phyloP scores from a whole-genome alignment of 2,888 invertebrate genomes.

The Drosophila gaucha region DNA sequence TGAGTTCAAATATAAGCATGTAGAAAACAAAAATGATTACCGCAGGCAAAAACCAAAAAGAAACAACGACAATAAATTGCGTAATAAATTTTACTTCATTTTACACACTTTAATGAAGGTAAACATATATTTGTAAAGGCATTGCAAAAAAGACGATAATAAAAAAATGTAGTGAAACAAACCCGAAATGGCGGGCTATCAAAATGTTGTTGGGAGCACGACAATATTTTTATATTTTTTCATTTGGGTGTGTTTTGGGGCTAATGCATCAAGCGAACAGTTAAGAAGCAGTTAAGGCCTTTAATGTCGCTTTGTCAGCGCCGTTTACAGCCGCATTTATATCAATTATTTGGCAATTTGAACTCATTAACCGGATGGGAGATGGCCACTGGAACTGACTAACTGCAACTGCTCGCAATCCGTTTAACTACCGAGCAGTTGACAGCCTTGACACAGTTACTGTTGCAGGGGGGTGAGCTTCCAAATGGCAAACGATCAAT shows the following conservation, averaged over 20 bases:
- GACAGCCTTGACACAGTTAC: conserved; percentile 64
- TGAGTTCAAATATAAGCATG: conserved; percentile 22
- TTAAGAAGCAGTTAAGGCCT: conserved; percentile 35
- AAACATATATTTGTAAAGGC: conserved; percentile 42
- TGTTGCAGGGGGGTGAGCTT: neutral
- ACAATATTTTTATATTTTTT: conserved; percentile 18
- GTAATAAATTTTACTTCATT: conserved; percentile 55
- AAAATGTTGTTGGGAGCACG: conserved; percentile 31
- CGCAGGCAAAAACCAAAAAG: neutral
- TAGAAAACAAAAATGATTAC: conserved; percentile 21
- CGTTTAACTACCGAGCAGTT: conserved; percentile 36
- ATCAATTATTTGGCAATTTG: conserved; percentile 72
- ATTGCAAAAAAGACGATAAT: conserved; percentile 30
- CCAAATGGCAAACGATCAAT: conserved; percentile 53
- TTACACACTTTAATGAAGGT: conserved; percentile 41
- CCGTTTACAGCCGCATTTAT: conserved; percentile 49
- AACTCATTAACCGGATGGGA: conserved; percentile 40
- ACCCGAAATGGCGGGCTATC: conserved; percentile 29
- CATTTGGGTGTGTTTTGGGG: conserved; percentile 11
- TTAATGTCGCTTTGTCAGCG: conserved; percentile 40
- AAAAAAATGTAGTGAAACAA: conserved; percentile 31
- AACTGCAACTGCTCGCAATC: conserved; percentile 36
- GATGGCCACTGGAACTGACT: conserved; percentile 24
- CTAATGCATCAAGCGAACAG: conserved; percentile 36
- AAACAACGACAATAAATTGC: conserved; percentile 50